Percentiles rank a stretch among this genome's conserved stretches.
These are phyloP conservation scores for Halocynthia aurantium DNA, from an alignment of 23 tunicate species.

Conservation along the genomic window DNA sequence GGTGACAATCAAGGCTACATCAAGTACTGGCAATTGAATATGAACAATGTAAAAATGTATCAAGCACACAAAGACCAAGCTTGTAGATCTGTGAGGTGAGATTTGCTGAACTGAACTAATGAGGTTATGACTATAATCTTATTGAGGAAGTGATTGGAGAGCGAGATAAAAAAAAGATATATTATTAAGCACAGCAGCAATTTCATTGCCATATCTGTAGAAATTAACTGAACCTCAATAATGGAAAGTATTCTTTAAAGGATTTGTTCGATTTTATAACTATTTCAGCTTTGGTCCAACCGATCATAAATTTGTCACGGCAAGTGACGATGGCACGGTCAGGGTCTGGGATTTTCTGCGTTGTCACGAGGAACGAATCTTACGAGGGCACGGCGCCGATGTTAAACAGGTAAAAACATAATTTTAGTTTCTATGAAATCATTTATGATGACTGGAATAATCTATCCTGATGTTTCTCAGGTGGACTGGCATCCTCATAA, in stretches of 20 bases:
- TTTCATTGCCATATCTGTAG: no score
- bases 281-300: slow-evolving; percentile 87
- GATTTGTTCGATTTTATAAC: background rate
- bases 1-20: slow-evolving; percentile 98
- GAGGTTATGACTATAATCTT: no score
- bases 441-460: background rate
- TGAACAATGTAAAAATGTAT: slow-evolving; percentile 97
- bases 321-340: slow-evolving; percentile 98
- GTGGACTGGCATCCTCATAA: slow-evolving; percentile 99
- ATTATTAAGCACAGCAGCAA: no score
- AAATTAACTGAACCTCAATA: no score
- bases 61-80: slow-evolving; percentile 99
- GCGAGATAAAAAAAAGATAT: background rate
- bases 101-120: background rate
- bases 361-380: slow-evolving; percentile 75
- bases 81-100: slow-evolving; percentile 88
- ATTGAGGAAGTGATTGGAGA: background rate
- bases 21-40: slow-evolving; percentile 98
- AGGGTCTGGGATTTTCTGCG: slow-evolving; percentile 92
- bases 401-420: slow-evolving; percentile 55
- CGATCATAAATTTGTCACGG: slow-evolving; percentile 84
- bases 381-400: slow-evolving; percentile 90
- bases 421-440: background rate
- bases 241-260: no score
- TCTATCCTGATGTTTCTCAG: slow-evolving; percentile 19